Conservation (phyloP, 1,140 invertebrate genomes). For the Penaeus japonicus region DNA sequence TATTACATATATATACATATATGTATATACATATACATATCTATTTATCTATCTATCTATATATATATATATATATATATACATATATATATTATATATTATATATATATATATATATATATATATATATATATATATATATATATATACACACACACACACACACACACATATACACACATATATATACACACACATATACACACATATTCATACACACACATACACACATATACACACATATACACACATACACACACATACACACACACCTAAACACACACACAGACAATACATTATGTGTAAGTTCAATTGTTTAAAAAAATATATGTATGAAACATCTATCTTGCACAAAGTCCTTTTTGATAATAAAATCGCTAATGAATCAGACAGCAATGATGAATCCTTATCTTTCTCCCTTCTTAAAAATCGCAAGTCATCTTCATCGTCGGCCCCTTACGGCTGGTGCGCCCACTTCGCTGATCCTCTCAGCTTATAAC, state of each 20-base stretch:
- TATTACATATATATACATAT: background rate
- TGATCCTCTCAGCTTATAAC: background rate
- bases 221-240: too few relatives aligned
- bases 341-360: too few relatives aligned
- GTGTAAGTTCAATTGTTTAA: too few relatives aligned
- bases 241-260: too few relatives aligned
- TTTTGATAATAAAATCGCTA: too few relatives aligned
- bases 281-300: too few relatives aligned
- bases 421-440: too few relatives aligned
- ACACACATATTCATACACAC: background rate
- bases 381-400: too few relatives aligned
- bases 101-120: slow-evolving; percentile 6
- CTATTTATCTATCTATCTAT: too few relatives aligned
- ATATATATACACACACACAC: background rate
- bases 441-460: background rate
- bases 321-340: too few relatives aligned
- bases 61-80: background rate
- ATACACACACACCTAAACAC: too few relatives aligned
- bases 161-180: background rate
- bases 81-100: background rate
- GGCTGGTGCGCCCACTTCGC: background rate
- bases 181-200: background rate
- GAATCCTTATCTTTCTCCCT: too few relatives aligned
- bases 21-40: background rate
- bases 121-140: slow-evolving; percentile 3